Percentiles rank a stretch among this genome's conserved stretches.
Conservation (phyloP, 2,888 invertebrate genomes). For the Pteria penguin region DNA sequence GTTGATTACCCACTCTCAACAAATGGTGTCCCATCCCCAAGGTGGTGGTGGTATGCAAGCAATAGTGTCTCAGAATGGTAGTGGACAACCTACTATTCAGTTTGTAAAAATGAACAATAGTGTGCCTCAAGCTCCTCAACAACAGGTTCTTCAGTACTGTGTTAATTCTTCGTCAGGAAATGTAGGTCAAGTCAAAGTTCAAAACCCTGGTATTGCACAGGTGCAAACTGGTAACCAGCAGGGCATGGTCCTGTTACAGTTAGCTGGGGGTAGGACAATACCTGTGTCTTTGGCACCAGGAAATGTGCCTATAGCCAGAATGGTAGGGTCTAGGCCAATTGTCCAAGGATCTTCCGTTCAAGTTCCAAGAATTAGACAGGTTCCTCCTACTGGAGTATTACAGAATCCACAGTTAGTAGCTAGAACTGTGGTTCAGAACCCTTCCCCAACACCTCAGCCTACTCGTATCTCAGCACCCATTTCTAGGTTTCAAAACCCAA, state of each 20-base stretch:
- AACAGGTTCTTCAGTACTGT: slow-evolving; percentile 31
- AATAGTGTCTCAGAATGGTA: slow-evolving; percentile 35
- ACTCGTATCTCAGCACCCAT: slow-evolving; percentile 35
- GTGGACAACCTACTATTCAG: slow-evolving; percentile 35
- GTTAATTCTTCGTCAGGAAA: slow-evolving; percentile 21
- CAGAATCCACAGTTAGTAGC: slow-evolving; percentile 20
- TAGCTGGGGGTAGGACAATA: slow-evolving; percentile 42
- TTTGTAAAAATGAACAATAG: slow-evolving; percentile 31
- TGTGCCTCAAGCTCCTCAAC: not conserved
- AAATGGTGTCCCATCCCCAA: not conserved
- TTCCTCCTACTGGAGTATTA: not conserved
- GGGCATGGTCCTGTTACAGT: slow-evolving; percentile 38
- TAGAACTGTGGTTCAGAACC: slow-evolving; percentile 16
- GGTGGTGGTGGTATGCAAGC: slow-evolving; percentile 14
- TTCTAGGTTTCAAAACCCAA: slow-evolving; percentile 46
- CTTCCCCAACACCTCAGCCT: slow-evolving; percentile 9
- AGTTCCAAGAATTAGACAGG: slow-evolving; percentile 11
- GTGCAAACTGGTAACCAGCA: slow-evolving; percentile 17
- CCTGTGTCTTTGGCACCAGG: slow-evolving; percentile 36
- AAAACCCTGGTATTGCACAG: slow-evolving; percentile 4
- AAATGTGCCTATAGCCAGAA: slow-evolving; percentile 31
- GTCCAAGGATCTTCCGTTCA: slow-evolving; percentile 5
- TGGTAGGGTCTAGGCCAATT: slow-evolving; percentile 18
- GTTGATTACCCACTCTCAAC: not conserved
- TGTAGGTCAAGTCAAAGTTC: slow-evolving; percentile 22